These are phyloP conservation scores for Pandion haliaetus DNA, from an alignment of 2,113 vertebrate genomes.

Conservation along the genomic window DNA sequence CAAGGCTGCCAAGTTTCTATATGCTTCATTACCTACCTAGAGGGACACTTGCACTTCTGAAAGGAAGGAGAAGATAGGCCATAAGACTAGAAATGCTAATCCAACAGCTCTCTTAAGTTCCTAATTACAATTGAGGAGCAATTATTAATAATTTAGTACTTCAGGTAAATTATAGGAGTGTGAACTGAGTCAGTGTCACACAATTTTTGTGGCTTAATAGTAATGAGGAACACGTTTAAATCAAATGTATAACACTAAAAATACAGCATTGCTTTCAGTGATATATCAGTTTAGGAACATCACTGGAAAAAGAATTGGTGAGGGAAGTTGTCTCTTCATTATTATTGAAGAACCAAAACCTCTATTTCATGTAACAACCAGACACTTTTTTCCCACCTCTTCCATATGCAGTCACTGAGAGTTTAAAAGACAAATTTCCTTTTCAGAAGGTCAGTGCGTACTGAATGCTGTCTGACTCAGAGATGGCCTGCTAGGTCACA, in stretches of 20 bases:
- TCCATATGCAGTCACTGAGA: background rate
- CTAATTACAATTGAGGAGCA: background rate
- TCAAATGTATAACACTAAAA: background rate
- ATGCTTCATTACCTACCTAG: background rate
- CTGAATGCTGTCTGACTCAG: background rate
- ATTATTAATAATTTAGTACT: background rate
- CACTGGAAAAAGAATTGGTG: background rate
- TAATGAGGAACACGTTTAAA: background rate
- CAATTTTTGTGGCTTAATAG: background rate
- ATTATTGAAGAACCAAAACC: background rate
- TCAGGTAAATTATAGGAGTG: background rate
- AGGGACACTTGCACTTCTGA: background rate
- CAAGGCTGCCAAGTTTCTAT: background rate
- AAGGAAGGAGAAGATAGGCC: background rate
- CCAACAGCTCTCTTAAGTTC: background rate
- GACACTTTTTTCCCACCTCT: background rate
- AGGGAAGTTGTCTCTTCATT: background rate
- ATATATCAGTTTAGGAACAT: background rate
- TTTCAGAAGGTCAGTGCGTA: background rate
- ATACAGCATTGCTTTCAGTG: background rate
- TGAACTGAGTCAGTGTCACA: background rate
- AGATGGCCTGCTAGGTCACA: background rate
- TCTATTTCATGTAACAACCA: background rate
- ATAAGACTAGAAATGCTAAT: background rate
- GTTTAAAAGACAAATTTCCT: background rate